Evolutionary conservation across 2,797 vertebrate species (phyloP), one percentile per base, ranked within the genome.

Genomic region (Pipistrellus pipistrellus): DNA sequence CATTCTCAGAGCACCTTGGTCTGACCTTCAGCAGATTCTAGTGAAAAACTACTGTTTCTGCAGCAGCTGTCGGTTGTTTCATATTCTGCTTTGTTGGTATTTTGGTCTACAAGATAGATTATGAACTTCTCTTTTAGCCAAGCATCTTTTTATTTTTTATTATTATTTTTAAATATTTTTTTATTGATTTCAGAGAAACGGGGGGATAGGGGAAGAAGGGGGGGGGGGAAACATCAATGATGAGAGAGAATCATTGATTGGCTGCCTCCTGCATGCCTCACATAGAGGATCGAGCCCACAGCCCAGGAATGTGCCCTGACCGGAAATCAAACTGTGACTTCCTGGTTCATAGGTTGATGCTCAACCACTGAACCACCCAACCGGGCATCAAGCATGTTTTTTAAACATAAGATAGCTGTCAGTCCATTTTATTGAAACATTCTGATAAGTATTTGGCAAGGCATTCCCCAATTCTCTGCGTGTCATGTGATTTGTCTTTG

Each of bases 361-460:
- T 59, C 57, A 59, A 59, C 57, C 57, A 14, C 57, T 59, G 57
- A 30, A 57, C 57, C 57, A 30, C 57, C 25, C 25, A 13, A 11
- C 25, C 25, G 5, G 25, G 57, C 57, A 59, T 30, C 25, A 88
- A 1, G 20, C 23, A 35, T 41, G 57, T 46, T 92, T 97, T 92
- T 78, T 35, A 93, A 95, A 94, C 27, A 64, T 30, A 64, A 5
- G 93, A 32, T 32, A 86, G 30, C 35, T 93, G 12, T 69, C 72
- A 75, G 35, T 90, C 57, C 17, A 66, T 83, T 83, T 59, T 91
- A 14, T 69, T 93, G 87, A 27, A 92, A 76, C 64, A 76, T 66
- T 68, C 15, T 94, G 71, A 86, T 95, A 76, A 83, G 7, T 91
- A 91, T 85, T 85, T 96, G 57, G 83, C 48, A 92, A 82, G 80